Base-by-base conservation (phyloP, 2,113 vertebrate genomes). In the Mola mola region DNA sequence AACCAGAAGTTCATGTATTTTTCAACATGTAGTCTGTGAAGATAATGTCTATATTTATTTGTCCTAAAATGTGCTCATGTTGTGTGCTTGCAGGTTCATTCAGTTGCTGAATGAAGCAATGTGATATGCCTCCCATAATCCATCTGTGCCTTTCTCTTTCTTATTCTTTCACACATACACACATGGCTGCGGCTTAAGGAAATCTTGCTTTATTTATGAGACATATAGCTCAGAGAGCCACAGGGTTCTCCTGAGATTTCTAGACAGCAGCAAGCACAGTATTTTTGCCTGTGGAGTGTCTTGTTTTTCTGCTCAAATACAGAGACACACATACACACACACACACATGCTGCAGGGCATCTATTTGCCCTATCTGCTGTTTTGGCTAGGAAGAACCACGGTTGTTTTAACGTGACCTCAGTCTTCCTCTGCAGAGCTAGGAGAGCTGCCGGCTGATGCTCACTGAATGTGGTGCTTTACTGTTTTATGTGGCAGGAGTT, bases 191-290 rank as follows among this genome's bases (percentile, higher is more conserved):
- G 63, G 63, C 70, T 72, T 58, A 72, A 79, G 72, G 75, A 81
- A 87, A 62, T 69, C 66, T 47, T 88, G 72, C 69, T 77, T 85
- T 88, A 86, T 88, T 90, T 84, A 88, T 87, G 81, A 87, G 83
- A 75, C 73, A 60, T 69, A 72, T 71, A 49, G 64, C 70, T 79
- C 42, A 34, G 70, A 78, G 81, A 72, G 70, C 82, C 77, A 81
- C 62, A 56, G 46, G 65, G 66, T 52, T 83, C 83, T 72, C 82
- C 31, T 17, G 88, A 77, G 84, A 57, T 56, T 63, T 81, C 47
- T 60, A 50, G 56, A 59, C 48, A 50, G 72, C 67, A 58, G 53
- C 70, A 66, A 41, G 56, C 67, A 77, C 76, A 59, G 28, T 65
- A 67, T n/a, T 87, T 87, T 73, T 40, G 24, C 55, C 70, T 70